phyloP scores from a whole-genome alignment of 2,113 vertebrate species.

The Polypterus bichir region DNA sequence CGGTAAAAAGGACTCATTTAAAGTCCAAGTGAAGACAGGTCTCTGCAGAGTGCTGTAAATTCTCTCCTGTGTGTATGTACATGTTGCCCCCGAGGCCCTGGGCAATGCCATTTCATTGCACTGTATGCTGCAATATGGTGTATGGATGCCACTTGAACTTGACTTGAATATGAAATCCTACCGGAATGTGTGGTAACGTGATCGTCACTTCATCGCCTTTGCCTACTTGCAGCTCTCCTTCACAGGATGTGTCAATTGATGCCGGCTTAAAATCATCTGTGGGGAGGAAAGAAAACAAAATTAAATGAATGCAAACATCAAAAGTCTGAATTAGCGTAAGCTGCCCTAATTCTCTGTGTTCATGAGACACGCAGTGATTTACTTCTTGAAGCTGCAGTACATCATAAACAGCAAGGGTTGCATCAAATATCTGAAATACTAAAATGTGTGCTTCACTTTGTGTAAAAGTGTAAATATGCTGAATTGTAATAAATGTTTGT shows the following conservation, averaged over 20 bases:
- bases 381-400: too few species aligned
- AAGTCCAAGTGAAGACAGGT: too few species aligned
- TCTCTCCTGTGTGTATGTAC: too few species aligned
- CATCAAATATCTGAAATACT: conserved; percentile 4
- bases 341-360: too few species aligned
- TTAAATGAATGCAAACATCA: conserved; percentile 17
- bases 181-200: conserved; percentile 89
- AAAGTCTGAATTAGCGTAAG: neutral
- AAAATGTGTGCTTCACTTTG: conserved; percentile 1
- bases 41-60: too few species aligned
- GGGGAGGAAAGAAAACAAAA: conserved; percentile 19
- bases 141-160: too few species aligned
- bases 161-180: conserved; percentile 36
- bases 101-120: too few species aligned
- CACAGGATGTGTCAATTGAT: conserved; percentile 88
- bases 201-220: conserved; percentile 98
- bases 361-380: too few species aligned
- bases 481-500: conserved; percentile 21
- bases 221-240: conserved; percentile 90
- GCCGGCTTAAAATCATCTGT: conserved; percentile 97
- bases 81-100: too few species aligned
- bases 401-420: too few species aligned
- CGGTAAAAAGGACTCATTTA: too few species aligned
- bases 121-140: too few species aligned
- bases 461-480: conserved; percentile 1